Percentiles rank a stretch among this genome's conserved stretches.
Conservation (phyloP, 2,888 invertebrate genomes). For the Rotaria magnacalcarata region DNA sequence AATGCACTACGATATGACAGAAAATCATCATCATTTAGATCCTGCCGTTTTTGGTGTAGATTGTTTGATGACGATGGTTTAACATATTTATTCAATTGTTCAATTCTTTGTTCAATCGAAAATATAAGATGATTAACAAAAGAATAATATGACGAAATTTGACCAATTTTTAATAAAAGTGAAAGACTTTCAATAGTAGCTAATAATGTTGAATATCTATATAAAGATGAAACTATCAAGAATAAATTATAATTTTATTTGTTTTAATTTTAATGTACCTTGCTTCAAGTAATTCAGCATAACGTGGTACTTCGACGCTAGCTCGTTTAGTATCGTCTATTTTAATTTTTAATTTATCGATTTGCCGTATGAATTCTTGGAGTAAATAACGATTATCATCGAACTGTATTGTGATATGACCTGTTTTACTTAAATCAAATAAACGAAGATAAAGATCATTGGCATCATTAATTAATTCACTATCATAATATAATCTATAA, state of each 20-base stretch:
- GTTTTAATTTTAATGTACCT: background rate
- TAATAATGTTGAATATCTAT: slow-evolving; percentile 23
- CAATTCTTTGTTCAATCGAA: slow-evolving; percentile 4
- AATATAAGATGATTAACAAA: background rate
- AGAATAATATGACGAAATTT: background rate
- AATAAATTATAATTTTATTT: background rate
- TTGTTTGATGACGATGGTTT: background rate
- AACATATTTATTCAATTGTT: slow-evolving; percentile 5
- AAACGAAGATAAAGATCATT: background rate
- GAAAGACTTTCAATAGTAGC: slow-evolving; percentile 24
- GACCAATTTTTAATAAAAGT: slow-evolving; percentile 7
- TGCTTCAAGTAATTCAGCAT: slow-evolving; percentile 37
- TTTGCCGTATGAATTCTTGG: background rate
- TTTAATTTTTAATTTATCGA: background rate
- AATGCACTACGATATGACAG: background rate
- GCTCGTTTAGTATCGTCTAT: slow-evolving; percentile 9
- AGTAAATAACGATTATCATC: background rate
- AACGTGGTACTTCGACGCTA: background rate
- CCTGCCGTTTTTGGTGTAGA: background rate
- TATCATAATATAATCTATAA: background rate
- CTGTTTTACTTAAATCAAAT: background rate
- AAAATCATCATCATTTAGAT: background rate
- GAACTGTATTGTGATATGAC: background rate
- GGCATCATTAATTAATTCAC: background rate
- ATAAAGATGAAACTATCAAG: background rate